Base-by-base conservation (phyloP, 2,113 vertebrate genomes). In the Tyrannus savana region DNA sequence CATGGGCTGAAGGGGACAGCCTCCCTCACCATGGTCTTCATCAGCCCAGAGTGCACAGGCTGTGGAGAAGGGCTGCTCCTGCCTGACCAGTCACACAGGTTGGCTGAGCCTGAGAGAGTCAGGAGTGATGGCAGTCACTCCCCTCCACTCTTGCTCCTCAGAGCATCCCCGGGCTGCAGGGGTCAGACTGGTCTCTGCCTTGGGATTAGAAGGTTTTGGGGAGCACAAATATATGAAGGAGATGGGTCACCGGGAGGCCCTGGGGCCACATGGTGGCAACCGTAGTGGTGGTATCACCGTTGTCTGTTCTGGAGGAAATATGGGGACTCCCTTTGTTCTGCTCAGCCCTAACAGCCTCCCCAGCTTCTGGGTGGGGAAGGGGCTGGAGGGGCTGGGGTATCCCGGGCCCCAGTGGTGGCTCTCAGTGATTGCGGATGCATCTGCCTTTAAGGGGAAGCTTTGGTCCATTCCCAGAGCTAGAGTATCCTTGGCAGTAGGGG, bases 281-380 rank as follows among this genome's bases (percentile, higher is more conserved):
- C 6, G 35, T 23, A 31, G 41, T 22, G 16, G 5, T 76, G 41
- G 30, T 4, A 8, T 76, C 14, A 21, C 39, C 0, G 0, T 44
- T 23, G 9, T 88, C 21, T 27, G 4, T 47, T 89, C 24, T 68
- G 39, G 41, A 60, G 24, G 39, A 3, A 47, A 27, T 47, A 14
- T 47, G 30, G 17, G 5, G 3, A 5, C 47, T 41, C 13, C 7
- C 30, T 47, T 53, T 55, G 24, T 47, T 75, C 28, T 60, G 24
- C 44, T 60, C 24, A 60, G 28, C 10, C 7, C 15, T 0, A 2
- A 42, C 3, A 12, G 8, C 52, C 22, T 49, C 11, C 47, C 35
- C 24, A 31, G 11, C 30, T 69, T 62, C 19, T 41, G 41, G 24
- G 8, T 4, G 23, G 23, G 46, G n/a, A 35, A 31, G 28, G 39